These are phyloP conservation scores for Lepus oiostolus DNA, from an alignment of 2,797 vertebrate species.

Conservation along the genomic window DNA sequence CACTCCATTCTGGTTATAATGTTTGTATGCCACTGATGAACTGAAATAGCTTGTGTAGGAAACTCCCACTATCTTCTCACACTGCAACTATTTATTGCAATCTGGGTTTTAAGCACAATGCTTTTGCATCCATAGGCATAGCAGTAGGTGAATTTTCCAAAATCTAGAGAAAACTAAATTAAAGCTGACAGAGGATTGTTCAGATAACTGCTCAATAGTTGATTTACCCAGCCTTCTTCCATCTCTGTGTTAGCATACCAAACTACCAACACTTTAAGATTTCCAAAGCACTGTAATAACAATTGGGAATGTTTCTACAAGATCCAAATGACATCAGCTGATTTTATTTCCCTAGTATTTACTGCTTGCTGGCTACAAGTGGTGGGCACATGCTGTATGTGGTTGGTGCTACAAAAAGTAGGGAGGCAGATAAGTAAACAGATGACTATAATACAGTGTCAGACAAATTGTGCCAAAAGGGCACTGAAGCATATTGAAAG, in stretches of 20 bases:
- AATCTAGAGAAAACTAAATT: conserved; percentile 22
- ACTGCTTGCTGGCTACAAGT: background rate
- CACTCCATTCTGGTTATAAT: background rate
- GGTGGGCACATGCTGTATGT: background rate
- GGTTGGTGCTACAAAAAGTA: background rate
- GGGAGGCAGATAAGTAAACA: background rate
- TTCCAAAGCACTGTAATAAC: conserved; percentile 54
- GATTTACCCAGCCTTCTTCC: background rate
- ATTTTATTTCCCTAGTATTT: background rate
- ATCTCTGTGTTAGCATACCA: conserved; percentile 14
- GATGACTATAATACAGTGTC: background rate
- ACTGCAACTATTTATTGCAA: conserved; percentile 58
- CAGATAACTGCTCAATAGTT: conserved; percentile 11
- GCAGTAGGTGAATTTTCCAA: conserved; percentile 13
- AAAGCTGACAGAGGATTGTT: conserved; percentile 6
- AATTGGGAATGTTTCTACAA: conserved; percentile 39
- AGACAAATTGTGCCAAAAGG: background rate
- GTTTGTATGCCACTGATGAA: conserved; percentile 37
- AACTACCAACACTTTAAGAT: background rate
- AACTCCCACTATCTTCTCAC: conserved; percentile 80
- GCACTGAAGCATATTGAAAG: background rate
- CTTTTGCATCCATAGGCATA: conserved; percentile 31
- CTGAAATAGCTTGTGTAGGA: conserved; percentile 40
- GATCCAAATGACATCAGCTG: conserved; percentile 22
- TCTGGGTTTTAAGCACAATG: conserved; percentile 52